Evolutionary conservation across 2,888 invertebrate species (phyloP).

Genomic region (Thysanoteuthis rhombus): DNA sequence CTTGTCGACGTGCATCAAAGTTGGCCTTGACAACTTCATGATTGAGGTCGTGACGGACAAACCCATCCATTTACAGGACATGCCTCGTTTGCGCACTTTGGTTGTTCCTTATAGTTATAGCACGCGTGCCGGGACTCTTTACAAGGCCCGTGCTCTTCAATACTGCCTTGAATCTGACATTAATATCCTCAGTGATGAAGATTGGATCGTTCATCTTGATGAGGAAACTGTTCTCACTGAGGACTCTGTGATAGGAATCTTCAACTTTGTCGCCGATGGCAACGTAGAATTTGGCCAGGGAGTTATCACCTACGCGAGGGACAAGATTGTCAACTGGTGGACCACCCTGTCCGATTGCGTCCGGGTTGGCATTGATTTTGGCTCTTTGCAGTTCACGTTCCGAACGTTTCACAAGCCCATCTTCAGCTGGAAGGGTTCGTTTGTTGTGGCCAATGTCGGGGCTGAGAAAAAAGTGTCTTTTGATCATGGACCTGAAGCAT

Average conservation of each 20-base stretch:
- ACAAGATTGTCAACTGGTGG: slow-evolving; percentile 56
- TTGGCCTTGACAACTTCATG: slow-evolving; percentile 46
- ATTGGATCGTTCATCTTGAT: slow-evolving; percentile 62
- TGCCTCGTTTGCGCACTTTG: slow-evolving; percentile 43
- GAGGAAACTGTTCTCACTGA: slow-evolving; percentile 60
- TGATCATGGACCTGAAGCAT: slow-evolving; percentile 56
- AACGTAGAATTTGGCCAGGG: slow-evolving; percentile 45
- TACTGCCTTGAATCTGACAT: slow-evolving; percentile 51
- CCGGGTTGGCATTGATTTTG: slow-evolving; percentile 56
- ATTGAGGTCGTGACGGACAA: slow-evolving; percentile 52
- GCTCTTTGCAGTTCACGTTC: slow-evolving; percentile 47
- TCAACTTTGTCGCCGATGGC: slow-evolving; percentile 57
- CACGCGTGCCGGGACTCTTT: slow-evolving; percentile 47
- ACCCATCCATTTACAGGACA: slow-evolving; percentile 36
- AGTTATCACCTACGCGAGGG: slow-evolving; percentile 52
- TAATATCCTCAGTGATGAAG: slow-evolving; percentile 52
- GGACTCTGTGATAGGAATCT: slow-evolving; percentile 55
- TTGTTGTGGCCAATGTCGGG: slow-evolving; percentile 55
- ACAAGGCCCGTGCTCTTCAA: slow-evolving; percentile 58
- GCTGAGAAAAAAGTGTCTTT: slow-evolving; percentile 53
- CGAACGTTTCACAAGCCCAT: slow-evolving; percentile 53
- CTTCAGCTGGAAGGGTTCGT: slow-evolving; percentile 61
- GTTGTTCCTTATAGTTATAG: slow-evolving; percentile 51
- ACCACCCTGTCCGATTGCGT: slow-evolving; percentile 57
- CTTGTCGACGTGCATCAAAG: slow-evolving; percentile 38